A percentile compares a stretch with the other conserved stretches of the same genome.
Conservation (phyloP, 2,888 invertebrate genomes). For the Esperia sulphurella region DNA sequence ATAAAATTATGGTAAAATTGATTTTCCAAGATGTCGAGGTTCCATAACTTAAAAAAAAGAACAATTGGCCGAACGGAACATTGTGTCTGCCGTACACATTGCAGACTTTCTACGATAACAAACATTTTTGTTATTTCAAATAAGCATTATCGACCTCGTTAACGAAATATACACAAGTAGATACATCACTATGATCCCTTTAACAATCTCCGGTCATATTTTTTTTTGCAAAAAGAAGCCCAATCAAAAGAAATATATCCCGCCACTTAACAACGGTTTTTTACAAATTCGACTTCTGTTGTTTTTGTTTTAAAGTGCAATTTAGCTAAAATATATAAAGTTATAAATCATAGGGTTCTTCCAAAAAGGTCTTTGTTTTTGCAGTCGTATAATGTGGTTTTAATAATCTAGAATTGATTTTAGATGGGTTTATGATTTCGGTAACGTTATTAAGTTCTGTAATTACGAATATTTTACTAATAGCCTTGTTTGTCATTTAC, state of each 20-base stretch:
- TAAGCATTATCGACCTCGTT: background rate
- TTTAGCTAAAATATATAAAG: conserved; percentile 4
- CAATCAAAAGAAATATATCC: conserved; percentile 19
- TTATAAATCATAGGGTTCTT: background rate
- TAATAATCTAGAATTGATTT: conserved; percentile 22
- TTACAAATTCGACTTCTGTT: conserved; percentile 10
- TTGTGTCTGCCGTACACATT: no score
- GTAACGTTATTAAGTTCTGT: conserved; percentile 1
- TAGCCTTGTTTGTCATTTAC: no score
- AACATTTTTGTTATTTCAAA: background rate
- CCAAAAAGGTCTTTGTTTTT: conserved; percentile 7
- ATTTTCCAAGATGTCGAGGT: no score
- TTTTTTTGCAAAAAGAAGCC: conserved; percentile 26
- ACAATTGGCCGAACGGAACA: no score
- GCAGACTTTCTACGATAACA: no score
- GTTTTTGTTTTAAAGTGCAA: conserved; percentile 11
- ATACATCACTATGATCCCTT: conserved; percentile 19
- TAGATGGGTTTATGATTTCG: conserved; percentile 7
- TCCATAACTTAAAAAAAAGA: no score
- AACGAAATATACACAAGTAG: background rate
- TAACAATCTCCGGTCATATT: conserved; percentile 25
- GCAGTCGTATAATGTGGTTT: conserved; percentile 22
- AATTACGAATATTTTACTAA: background rate
- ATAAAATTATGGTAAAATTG: no score
- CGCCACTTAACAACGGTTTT: background rate